These are phyloP conservation scores for Camelus bactrianus DNA, from an alignment of 2,113 vertebrate species.

Conservation along the genomic window DNA sequence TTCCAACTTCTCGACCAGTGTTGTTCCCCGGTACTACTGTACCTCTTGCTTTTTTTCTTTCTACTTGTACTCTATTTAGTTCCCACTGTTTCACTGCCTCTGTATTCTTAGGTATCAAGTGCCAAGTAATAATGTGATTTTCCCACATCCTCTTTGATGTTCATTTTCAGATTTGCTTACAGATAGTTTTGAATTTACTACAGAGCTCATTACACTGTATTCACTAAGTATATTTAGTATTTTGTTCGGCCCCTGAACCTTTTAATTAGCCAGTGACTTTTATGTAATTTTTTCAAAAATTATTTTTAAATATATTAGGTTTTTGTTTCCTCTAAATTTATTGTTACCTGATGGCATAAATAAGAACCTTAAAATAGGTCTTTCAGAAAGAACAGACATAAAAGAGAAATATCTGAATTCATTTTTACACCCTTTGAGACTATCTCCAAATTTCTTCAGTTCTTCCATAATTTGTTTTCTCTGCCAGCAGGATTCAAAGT, in stretches of 20 bases:
- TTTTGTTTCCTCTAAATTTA: slow-evolving; percentile 5
- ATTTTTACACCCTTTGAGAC: neutral
- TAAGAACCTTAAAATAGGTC: slow-evolving; percentile 25
- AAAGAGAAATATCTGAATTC: slow-evolving; percentile 29
- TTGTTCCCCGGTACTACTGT: neutral
- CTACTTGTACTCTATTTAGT: neutral
- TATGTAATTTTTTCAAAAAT: neutral
- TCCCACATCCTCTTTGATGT: neutral
- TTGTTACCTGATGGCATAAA: slow-evolving; percentile 14
- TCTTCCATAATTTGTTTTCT: slow-evolving; percentile 11
- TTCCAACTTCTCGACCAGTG: neutral
- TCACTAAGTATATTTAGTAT: slow-evolving; percentile 21
- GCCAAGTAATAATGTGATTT: neutral
- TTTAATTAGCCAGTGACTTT: neutral
- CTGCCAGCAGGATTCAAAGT: neutral
- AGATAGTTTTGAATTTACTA: neutral
- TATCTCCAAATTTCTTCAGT: neutral
- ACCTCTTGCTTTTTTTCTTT: neutral
- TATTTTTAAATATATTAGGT: neutral
- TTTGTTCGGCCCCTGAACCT: neutral
- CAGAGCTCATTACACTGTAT: neutral
- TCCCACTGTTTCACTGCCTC: neutral
- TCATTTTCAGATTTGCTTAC: neutral
- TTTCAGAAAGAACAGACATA: slow-evolving; percentile 17
- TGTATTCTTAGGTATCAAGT: neutral